Evolutionary conservation across 2,888 invertebrate genomes (phyloP).

Genomic region (Augochlorella aurata): DNA sequence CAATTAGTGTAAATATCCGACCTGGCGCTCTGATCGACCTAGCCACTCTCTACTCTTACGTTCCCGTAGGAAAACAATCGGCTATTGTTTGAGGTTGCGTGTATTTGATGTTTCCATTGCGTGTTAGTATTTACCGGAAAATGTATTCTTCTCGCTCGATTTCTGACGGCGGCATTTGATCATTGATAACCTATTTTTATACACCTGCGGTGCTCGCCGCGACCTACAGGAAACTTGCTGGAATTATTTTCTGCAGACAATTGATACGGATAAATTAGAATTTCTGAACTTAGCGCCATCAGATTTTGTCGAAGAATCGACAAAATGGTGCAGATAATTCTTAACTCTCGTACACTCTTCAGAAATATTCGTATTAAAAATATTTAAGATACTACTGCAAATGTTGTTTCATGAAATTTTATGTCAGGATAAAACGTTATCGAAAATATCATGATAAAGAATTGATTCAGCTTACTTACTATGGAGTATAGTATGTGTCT

Average conservation of each 20-base stretch:
- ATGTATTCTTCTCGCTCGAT: constrained; percentile 9
- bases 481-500: background rate
- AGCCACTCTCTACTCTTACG: constrained; percentile 14
- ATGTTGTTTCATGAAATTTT: too few relatives aligned
- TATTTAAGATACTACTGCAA: too few relatives aligned
- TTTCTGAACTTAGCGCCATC: background rate
- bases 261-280: background rate
- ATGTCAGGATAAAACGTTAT: background rate
- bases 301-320: too few relatives aligned
- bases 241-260: background rate
- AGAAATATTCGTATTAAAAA: background rate
- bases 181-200: constrained; percentile 8
- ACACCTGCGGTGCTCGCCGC: background rate
- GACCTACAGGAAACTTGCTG: background rate
- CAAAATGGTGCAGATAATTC: too few relatives aligned
- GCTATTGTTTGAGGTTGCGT: constrained; percentile 16
- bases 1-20: constrained; percentile 60
- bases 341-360: background rate
- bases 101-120: constrained; percentile 2
- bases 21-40: constrained; percentile 40
- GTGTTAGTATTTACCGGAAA: background rate
- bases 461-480: background rate
- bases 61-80: constrained; percentile 34
- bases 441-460: background rate
- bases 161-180: background rate